Base-by-base conservation (phyloP, 2,797 vertebrate genomes). In the Ptychobarbus kaznakovi region DNA sequence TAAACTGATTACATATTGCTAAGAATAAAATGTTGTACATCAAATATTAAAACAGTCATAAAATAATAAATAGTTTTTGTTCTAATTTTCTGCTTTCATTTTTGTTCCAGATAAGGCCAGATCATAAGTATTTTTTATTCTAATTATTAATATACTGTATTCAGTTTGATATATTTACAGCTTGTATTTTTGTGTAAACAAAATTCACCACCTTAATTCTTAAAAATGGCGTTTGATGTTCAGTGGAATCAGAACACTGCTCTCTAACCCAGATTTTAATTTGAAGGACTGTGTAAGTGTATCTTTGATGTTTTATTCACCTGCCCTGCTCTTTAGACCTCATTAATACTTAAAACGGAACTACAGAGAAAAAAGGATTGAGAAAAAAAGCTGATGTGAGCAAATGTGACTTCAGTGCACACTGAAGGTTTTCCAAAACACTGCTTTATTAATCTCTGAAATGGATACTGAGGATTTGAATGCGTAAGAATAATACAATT, bases 291-390 rank as follows among this genome's bases (percentile, higher is more conserved):
- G 32, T 80, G 38, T 83, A 83, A 77, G 80, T 72, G 79, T 75
- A 82, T 22, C 87, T 86, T 91, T 89, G 82, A 89, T 89, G 89
- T 89, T 88, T 89, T 87, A 89, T 89, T 85, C 81, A 87, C 70
- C 65, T 74, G 22, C 69, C 20, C 9, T 82, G 70, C 82, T 83
- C 86, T 91, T 91, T 88, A 88, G 86, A 76, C 61, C 68, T 51
- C 77, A 87, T 87, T 74, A 90, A 87, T 89, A 82, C 76, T 84
- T 85, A 44, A 89, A 78, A 63, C 49, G 42, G 49, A 86, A 28
- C 40, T 56, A 44, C 56, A 65, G 72, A 81, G 79, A 80, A 83
- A 81, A 70, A 68, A 49, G 35, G 51, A 66, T 49, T 73, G 56
- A 76, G 78, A 53, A 81, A 77, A 80, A 80, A 15, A 40, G 35